Evolutionary conservation across 1,140 invertebrate species (phyloP), one percentile per base, ranked within the genome.

Genomic region (Drosophila bipectinata): DNA sequence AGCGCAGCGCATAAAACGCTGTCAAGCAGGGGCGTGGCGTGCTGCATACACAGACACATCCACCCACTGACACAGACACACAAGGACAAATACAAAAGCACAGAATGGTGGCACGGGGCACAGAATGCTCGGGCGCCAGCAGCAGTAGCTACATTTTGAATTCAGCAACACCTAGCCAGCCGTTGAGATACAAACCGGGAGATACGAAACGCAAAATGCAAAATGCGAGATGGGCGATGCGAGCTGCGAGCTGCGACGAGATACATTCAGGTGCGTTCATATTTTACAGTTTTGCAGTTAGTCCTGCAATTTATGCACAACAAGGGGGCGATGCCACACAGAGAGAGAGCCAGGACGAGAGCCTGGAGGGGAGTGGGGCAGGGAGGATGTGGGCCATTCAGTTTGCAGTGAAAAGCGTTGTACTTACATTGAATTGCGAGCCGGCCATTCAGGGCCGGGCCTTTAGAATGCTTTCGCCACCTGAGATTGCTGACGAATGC

Each of bases 261-360:
- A 67, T 67, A 67, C 49, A 63, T 68, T 67, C 79, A 75, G 67
- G 63, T 74, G 56, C 62, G 61, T 78, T 87, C 80, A 79, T 78
- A 79, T 84, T 84, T 83, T 77, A 71, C 77, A 67, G 77, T 63
- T 77, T 72, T 83, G 72, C 75, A 68, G 75, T 88, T 79, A 87
- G 78, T 75, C 74, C 79, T 79, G 78, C 83, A 83, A 89, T 87
- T 79, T 87, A 89, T 87, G 63, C 83, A 79, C 60, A 81, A 80
- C 66, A 69, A 63, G 72, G 69, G 59, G 47, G 56, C 39, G 34
- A 32, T 44, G 6, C 5, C 30, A 12, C 26, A 32, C 14, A 12
- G 5, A 55, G 32, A 18, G 41, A n/a, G 14, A 51, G 61, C 47
- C 14, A 39, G 21, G n/a, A 10, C 18, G 32, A 3, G 53, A 26